A percentile compares a stretch with the other conserved stretches of the same genome.
These are phyloP conservation scores for Seira ritae DNA, from an alignment of 2,888 invertebrate species.

Conservation along the genomic window DNA sequence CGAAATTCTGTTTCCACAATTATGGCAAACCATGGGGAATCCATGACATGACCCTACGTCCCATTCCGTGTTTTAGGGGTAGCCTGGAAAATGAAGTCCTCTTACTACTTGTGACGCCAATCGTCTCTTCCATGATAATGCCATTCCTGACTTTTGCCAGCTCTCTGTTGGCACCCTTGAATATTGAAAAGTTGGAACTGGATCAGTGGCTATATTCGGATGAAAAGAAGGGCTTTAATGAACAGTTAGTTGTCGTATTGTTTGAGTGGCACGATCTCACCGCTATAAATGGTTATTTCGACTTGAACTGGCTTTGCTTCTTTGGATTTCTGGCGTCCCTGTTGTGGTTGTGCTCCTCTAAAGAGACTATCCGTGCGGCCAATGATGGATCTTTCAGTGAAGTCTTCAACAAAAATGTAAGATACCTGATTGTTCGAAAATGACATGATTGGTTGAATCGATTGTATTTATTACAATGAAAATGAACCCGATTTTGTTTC, in stretches of 20 bases:
- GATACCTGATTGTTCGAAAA: too few species aligned
- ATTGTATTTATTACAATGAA: too few species aligned
- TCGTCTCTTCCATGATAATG: conserved; percentile 46
- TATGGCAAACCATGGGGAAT: too few species aligned
- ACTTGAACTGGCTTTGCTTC: conserved; percentile 51
- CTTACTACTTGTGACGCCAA: conserved; percentile 32
- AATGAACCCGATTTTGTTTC: neutral
- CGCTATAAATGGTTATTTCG: conserved; percentile 50
- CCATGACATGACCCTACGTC: too few species aligned
- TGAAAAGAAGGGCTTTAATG: conserved; percentile 49
- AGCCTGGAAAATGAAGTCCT: conserved; percentile 39
- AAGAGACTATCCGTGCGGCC: conserved; percentile 24
- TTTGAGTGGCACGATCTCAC: conserved; percentile 55
- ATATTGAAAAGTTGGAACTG: conserved; percentile 48
- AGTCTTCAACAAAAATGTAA: conserved; percentile 44
- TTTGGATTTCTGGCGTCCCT: conserved; percentile 49
- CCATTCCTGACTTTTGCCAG: conserved; percentile 53
- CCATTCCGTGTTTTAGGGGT: too few species aligned
- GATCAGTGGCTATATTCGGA: conserved; percentile 52
- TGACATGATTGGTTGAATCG: too few species aligned
- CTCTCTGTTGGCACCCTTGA: conserved; percentile 37
- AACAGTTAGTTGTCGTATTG: conserved; percentile 52
- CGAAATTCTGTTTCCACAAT: too few species aligned
- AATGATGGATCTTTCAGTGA: conserved; percentile 33
- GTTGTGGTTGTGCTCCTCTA: conserved; percentile 47